Evolutionary conservation across 2,113 vertebrate genomes (phyloP), one percentile per base, ranked within the genome.

Genomic region (Rhadina sibilatrix): DNA sequence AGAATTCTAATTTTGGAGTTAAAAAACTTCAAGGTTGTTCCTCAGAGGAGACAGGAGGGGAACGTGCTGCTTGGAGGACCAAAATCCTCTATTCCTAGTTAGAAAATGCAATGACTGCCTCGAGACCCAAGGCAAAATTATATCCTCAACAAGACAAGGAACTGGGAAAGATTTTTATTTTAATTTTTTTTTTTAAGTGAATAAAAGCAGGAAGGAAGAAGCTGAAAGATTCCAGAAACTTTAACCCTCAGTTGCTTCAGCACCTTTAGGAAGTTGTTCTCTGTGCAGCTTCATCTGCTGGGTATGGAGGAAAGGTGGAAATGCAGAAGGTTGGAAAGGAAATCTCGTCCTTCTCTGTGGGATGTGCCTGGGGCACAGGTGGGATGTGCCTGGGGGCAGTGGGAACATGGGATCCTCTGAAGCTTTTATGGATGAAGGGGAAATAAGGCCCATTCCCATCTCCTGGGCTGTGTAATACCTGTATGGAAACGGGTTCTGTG

Each of bases 1-100:
- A 86, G 93, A 89, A 95, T 95, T 83, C 80, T 92, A 83, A 96
- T 95, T 93, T 54, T 66, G 14, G 37, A 59, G 18, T 61, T 87
- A 8, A 75, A 83, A 60, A 49, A 20, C 28, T 44, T 94, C 59
- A 94, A 71, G 75, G 75, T 89, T 77, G 68, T 35, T 65, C 12
- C 19, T 80, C 15, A 2, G 64, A 77, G n/a, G 19, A 59, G 37
- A 53, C n/a, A 50, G 79, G 61, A 50, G 22, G 11, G 60, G 23
- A 82, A 77, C 0, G 1, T 74, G 84, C 18, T 86, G 47, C 78
- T 83, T 70, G 49, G 68, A 87, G 37, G 38, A 42, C 66, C 59
- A n/a, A 69, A 49, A 69, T 61, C 53, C 42, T 90, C 47, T 42
- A 1, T 18, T 44, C 56, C 6, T 9, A 85, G 18, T 37, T 53